Evolutionary conservation across 1,140 invertebrate species (phyloP).

Genomic region (Drosophila bipectinata): DNA sequence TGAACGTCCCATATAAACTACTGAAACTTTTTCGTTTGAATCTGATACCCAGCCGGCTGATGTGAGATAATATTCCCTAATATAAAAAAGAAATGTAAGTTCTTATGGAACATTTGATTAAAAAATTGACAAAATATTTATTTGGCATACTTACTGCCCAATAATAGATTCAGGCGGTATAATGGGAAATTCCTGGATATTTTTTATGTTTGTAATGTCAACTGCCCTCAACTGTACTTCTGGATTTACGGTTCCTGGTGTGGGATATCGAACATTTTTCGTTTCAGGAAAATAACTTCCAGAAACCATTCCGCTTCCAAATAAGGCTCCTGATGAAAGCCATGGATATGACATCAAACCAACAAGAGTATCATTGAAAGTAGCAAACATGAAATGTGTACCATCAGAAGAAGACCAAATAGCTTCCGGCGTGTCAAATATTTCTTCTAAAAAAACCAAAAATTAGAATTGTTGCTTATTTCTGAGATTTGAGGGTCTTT

Average conservation of each 20-base stretch:
- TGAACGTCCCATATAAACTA: conserved; percentile 95
- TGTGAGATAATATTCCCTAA: conserved; percentile 95
- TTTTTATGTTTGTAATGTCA: conserved; percentile 88
- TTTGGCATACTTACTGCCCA: conserved; percentile 87
- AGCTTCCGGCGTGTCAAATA: conserved; percentile 89
- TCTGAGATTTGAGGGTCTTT: too few relatives aligned
- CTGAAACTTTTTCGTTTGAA: conserved; percentile 89
- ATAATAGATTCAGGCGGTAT: conserved; percentile 88
- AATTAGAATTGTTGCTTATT: too few relatives aligned
- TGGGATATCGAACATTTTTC: conserved; percentile 91
- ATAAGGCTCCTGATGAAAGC: conserved; percentile 86
- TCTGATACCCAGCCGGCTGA: conserved; percentile 93
- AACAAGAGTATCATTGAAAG: conserved; percentile 94
- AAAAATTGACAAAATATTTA: background rate
- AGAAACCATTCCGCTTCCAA: conserved; percentile 77
- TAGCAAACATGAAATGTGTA: conserved; percentile 91
- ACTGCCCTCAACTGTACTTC: conserved; percentile 91
- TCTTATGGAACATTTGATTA: background rate
- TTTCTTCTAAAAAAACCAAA: conserved; percentile 87
- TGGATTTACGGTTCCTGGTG: conserved; percentile 93
- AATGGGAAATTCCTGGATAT: conserved; percentile 87
- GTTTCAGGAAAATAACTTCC: conserved; percentile 88
- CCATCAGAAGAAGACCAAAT: conserved; percentile 94
- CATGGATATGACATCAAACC: conserved; percentile 90
- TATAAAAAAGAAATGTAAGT: conserved; percentile 1